Percentiles rank a stretch among this genome's conserved stretches.
Evolutionary conservation across 1,140 invertebrate genomes (phyloP).

Genomic region (Leguminivora glycinivorella): DNA sequence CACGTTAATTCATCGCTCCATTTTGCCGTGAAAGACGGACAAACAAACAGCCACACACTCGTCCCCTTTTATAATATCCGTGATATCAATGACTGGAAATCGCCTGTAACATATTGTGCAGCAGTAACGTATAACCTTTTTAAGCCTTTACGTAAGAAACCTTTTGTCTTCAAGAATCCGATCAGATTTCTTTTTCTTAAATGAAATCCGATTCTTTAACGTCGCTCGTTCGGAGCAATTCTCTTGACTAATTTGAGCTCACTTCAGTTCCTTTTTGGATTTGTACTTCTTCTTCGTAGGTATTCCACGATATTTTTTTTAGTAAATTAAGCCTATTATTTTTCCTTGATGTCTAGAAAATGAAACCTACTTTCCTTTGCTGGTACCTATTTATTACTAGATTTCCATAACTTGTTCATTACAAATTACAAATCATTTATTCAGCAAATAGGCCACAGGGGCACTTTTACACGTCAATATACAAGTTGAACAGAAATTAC

Average conservation of each 20-base stretch:
- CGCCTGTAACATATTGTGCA: not conserved
- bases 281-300: not conserved
- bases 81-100: not conserved
- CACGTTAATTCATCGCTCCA: too few relatives aligned
- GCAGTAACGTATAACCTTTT: not conserved
- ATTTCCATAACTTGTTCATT: too few relatives aligned
- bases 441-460: too few relatives aligned
- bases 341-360: too few relatives aligned
- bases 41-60: too few relatives aligned
- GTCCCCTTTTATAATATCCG: too few relatives aligned
- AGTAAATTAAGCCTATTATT: not conserved
- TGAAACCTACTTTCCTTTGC: too few relatives aligned
- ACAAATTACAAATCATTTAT: too few relatives aligned
- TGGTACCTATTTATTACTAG: too few relatives aligned
- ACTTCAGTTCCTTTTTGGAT: not conserved
- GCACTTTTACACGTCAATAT: too few relatives aligned
- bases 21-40: too few relatives aligned
- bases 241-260: conserved; percentile 5
- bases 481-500: too few relatives aligned
- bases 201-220: conserved; percentile 7
- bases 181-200: conserved; percentile 26
- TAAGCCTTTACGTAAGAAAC: conserved; percentile 12
- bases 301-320: not conserved
- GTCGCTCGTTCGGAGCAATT: conserved; percentile 12
- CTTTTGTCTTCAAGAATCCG: conserved; percentile 16